Evolutionary conservation across 1,140 invertebrate genomes (phyloP).

Genomic region (Lutraria rhynchaena): DNA sequence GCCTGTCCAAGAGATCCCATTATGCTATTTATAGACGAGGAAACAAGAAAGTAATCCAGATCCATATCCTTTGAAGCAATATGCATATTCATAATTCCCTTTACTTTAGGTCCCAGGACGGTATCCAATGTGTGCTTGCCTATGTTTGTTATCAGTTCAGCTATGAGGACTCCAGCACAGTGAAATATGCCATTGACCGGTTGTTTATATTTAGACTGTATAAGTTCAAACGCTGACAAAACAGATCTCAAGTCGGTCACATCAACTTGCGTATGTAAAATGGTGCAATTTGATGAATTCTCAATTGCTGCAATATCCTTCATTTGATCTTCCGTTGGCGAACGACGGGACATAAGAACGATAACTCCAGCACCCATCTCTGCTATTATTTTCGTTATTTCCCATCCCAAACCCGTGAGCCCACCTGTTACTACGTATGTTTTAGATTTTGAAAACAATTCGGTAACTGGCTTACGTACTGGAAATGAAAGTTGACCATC

Average conservation of each 20-base stretch:
- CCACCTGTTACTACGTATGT: slow-evolving; percentile 18
- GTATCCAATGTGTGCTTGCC: not conserved
- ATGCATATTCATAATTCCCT: slow-evolving; percentile 41
- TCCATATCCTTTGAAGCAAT: not conserved
- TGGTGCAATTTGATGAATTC: not conserved
- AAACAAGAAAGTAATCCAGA: slow-evolving; percentile 50
- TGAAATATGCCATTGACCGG: slow-evolving; percentile 45
- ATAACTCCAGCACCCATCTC: slow-evolving; percentile 15
- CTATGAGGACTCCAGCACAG: slow-evolving; percentile 31
- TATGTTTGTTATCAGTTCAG: not conserved
- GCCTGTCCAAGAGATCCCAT: slow-evolving; percentile 49
- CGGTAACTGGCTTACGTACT: not conserved
- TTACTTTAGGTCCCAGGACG: slow-evolving; percentile 34
- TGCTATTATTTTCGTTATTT: slow-evolving; percentile 1
- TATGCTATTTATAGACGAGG: slow-evolving; percentile 50
- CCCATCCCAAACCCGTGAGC: slow-evolving; percentile 33
- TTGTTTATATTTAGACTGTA: not conserved
- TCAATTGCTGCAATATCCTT: not conserved
- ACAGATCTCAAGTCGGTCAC: slow-evolving; percentile 18
- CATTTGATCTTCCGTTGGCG: slow-evolving; percentile 1
- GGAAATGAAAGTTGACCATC: not conserved
- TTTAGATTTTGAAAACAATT: not conserved
- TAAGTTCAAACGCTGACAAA: not conserved
- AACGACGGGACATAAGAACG: not conserved
- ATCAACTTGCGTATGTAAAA: slow-evolving; percentile 9